Evolutionary conservation across 1,140 invertebrate genomes (phyloP).

Genomic region (Drosophila arawakana): DNA sequence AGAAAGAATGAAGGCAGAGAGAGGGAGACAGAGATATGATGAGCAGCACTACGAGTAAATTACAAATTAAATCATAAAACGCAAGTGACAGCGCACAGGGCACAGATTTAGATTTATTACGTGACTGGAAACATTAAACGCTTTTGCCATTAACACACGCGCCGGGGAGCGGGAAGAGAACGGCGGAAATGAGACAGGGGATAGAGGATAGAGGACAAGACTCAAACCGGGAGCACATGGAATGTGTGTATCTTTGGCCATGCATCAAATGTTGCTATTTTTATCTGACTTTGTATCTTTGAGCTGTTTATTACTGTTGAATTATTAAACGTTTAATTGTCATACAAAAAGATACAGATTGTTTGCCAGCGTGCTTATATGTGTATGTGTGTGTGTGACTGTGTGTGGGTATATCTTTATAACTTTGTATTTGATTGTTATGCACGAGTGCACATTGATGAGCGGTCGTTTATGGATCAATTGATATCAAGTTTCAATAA

Average conservation of each 20-base stretch:
- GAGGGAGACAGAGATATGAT: conserved; percentile 1
- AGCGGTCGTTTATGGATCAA: conserved; percentile 29
- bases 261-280: conserved; percentile 34
- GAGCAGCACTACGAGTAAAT: conserved; percentile 71
- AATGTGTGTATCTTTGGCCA: conserved; percentile 24
- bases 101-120: conserved; percentile 83
- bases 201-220: background rate
- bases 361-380: background rate
- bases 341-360: conserved; percentile 19
- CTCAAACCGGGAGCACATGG: conserved; percentile 11
- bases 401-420: background rate
- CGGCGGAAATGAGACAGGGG: conserved; percentile 14
- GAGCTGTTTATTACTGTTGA: conserved; percentile 44
- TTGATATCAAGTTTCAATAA: conserved; percentile 28
- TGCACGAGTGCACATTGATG: conserved; percentile 17
- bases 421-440: conserved; percentile 13
- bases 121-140: conserved; percentile 83
- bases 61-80: conserved; percentile 84
- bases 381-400: conserved; percentile 11
- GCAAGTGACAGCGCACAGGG: conserved; percentile 80
- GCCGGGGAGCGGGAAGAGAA: conserved; percentile 20
- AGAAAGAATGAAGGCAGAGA: conserved; percentile 13
- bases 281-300: conserved; percentile 12
- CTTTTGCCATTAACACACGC: conserved; percentile 78
- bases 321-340: conserved; percentile 57